Conservation (phyloP, 2,797 vertebrate genomes). For the Glossophaga mutica region DNA sequence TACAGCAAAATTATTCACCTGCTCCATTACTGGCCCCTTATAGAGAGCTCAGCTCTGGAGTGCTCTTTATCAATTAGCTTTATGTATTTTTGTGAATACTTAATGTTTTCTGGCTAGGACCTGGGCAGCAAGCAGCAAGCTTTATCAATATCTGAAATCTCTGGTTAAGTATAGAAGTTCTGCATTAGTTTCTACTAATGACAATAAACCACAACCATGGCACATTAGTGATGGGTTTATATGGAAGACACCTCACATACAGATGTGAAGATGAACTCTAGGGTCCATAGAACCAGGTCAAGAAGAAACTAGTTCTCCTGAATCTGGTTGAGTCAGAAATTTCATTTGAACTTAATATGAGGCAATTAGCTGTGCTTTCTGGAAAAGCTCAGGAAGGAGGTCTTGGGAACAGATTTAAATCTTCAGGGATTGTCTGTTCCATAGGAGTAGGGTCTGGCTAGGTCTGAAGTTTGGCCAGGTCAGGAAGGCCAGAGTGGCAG, state of each 20-base stretch:
- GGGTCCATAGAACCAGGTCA: neutral
- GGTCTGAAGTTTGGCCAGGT: neutral
- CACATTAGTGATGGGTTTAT: neutral
- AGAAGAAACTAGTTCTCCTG: neutral
- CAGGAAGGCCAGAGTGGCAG: neutral
- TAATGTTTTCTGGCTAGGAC: slow-evolving; percentile 27
- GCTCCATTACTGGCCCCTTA: slow-evolving; percentile 16
- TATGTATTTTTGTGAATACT: slow-evolving; percentile 51
- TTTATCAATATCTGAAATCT: slow-evolving; percentile 52
- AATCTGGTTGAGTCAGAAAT: neutral
- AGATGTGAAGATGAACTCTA: neutral
- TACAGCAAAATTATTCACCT: neutral
- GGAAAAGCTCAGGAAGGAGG: neutral
- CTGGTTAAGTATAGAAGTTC: slow-evolving; percentile 22
- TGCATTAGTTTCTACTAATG: neutral
- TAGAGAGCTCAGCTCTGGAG: neutral
- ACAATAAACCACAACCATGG: too few relatives aligned
- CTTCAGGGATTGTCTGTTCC: neutral
- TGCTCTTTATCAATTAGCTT: slow-evolving; percentile 43
- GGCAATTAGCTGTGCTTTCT: neutral
- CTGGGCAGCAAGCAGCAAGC: neutral
- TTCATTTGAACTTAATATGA: neutral
- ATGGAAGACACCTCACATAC: neutral
- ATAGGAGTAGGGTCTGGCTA: neutral
- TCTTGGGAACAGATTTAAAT: neutral